phyloP scores from a whole-genome alignment of 2,888 invertebrate genomes.

The Rhagonycha fulva region DNA sequence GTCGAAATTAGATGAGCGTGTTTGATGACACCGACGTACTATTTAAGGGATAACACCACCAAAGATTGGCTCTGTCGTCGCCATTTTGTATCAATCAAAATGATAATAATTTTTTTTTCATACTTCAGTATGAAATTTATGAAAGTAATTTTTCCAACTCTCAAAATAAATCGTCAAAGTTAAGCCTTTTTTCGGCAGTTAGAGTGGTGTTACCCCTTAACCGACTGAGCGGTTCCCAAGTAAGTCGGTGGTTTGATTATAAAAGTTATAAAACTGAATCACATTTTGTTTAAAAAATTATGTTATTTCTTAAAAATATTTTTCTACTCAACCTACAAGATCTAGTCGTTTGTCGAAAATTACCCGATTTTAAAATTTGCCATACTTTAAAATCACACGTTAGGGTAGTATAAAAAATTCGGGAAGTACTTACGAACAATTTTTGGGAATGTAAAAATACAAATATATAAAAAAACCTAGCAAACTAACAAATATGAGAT shows the following conservation, averaged over 20 bases:
- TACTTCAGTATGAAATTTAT: too few relatives aligned
- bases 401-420: background rate
- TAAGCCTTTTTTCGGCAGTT: too few relatives aligned
- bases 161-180: too few relatives aligned
- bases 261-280: background rate
- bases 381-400: background rate
- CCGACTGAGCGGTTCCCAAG: background rate
- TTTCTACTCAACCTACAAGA: background rate
- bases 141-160: too few relatives aligned
- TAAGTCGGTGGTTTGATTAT: background rate
- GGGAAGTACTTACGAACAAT: background rate
- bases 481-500: conserved; percentile 29
- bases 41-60: too few relatives aligned
- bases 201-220: too few relatives aligned
- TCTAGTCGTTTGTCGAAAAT: background rate
- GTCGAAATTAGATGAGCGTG: background rate
- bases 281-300: background rate
- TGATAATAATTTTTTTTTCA: too few relatives aligned
- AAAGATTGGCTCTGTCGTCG: too few relatives aligned
- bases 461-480: conserved; percentile 18
- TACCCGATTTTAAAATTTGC: background rate
- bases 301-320: background rate
- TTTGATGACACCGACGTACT: background rate
- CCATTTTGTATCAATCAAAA: too few relatives aligned
- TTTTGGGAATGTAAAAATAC: conserved; percentile 11